Evolutionary conservation across 2,888 invertebrate genomes (phyloP), one percentile per base, ranked within the genome.

Genomic region (Tineola bisselliella): DNA sequence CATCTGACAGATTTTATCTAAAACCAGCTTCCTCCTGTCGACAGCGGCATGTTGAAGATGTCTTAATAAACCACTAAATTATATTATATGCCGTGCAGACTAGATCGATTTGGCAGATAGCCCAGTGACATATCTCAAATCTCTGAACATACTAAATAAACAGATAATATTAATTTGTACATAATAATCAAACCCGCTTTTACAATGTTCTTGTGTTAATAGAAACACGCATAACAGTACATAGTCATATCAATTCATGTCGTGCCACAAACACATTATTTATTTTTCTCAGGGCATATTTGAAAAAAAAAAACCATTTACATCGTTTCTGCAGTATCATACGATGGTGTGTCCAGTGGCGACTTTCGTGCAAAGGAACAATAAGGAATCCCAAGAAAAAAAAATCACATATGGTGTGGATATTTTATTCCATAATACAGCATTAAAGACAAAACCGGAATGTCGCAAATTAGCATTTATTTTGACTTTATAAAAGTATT

Each of bases 341-440:
- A n/a, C n/a, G n/a, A n/a, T n/a, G n/a, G n/a, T n/a, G n/a, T n/a
- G n/a, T n/a, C n/a, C n/a, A n/a, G n/a, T n/a, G n/a, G n/a, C n/a
- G n/a, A n/a, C n/a, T n/a, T n/a, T n/a, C n/a, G n/a, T n/a, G n/a
- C n/a, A n/a, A n/a, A n/a, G n/a, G n/a, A n/a, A 25, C 25, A 25
- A 4, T 2, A 8, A 11, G 52, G 52, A 30, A 57, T 59, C 13
- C 18, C 12, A 44, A 60, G 19, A 33, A 57, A 25, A 33, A 57
- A 25, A 61, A 43, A 57, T 43, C 56, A 61, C 5, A 57, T 38
- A 56, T 81, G 76, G 84, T 87, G 84, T 86, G 87, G 87, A 86
- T 86, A 87, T 84, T 87, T 87, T 86, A 87, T 86, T 87, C 86
- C 86, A 84, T 86, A 86, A 86, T 84, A 87, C 86, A 87, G 87